Percentiles rank a stretch among this genome's conserved stretches.
phyloP scores from a whole-genome alignment of 2,113 vertebrate species.

The Globicephala melas region DNA sequence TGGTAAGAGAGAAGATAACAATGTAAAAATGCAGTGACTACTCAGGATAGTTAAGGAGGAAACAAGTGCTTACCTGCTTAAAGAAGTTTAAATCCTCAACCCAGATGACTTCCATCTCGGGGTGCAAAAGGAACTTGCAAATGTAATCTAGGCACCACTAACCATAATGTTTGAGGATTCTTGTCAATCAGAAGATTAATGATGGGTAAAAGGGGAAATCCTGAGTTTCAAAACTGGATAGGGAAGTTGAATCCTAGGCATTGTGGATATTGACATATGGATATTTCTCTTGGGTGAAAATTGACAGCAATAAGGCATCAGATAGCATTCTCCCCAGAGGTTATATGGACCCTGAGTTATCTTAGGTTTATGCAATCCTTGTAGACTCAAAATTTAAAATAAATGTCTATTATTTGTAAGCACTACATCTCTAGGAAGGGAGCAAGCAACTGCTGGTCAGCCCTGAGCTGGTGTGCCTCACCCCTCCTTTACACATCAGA shows the following conservation, averaged over 20 bases:
- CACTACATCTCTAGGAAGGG: background rate
- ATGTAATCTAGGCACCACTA: background rate
- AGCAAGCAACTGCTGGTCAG: background rate
- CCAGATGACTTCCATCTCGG: background rate
- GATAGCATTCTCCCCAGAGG: background rate
- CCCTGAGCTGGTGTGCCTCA: background rate
- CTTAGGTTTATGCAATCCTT: background rate
- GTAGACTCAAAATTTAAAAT: background rate
- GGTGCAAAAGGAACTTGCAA: background rate
- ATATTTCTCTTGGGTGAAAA: background rate
- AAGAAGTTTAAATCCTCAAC: background rate
- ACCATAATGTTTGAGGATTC: background rate
- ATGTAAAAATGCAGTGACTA: background rate
- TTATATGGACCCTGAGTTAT: background rate
- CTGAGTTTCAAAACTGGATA: background rate
- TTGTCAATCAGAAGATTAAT: background rate
- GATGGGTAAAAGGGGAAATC: background rate
- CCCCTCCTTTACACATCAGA: background rate
- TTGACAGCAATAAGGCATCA: fast-evolving
- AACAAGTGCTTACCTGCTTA: background rate
- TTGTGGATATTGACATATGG: background rate
- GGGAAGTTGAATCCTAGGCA: background rate
- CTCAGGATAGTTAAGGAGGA: background rate
- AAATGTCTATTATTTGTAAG: background rate
- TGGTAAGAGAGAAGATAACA: background rate